A percentile compares a stretch with the other conserved stretches of the same genome.
These are phyloP conservation scores for Trichogramma pretiosum DNA, from an alignment of 1,140 invertebrate species.

Conservation along the genomic window DNA sequence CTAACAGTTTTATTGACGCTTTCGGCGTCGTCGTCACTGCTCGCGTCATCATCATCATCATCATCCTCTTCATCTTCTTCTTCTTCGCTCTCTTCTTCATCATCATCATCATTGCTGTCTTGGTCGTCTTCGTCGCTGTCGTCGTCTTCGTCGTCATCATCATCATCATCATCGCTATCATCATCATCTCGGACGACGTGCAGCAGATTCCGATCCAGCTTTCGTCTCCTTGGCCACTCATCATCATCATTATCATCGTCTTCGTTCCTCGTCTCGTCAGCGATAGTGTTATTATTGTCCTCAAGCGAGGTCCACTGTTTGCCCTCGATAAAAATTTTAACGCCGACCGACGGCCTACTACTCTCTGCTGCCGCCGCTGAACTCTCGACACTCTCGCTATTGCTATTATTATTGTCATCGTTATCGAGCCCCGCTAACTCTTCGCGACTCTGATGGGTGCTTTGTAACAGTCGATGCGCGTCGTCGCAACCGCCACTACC, in stretches of 20 bases:
- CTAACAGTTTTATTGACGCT: not conserved
- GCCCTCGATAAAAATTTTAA: constrained; percentile 8
- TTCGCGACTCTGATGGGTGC: constrained; percentile 21
- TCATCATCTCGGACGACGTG: constrained; percentile 3
- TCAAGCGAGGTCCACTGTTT: constrained; percentile 1
- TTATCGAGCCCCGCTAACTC: constrained; percentile 16
- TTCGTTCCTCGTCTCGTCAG: not conserved
- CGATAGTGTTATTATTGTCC: constrained; percentile 6
- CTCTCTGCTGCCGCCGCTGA: no score
- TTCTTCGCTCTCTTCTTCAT: not conserved
- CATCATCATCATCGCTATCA: not conserved
- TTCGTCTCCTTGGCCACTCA: no score
- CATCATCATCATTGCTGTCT: constrained; percentile 3
- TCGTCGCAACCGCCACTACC: no score
- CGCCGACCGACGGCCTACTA: not conserved
- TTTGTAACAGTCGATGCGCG: constrained; percentile 22
- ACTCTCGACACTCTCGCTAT: not conserved
- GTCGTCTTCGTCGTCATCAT: not conserved
- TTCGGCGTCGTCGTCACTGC: not conserved
- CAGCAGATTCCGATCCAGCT: no score
- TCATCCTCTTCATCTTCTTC: not conserved
- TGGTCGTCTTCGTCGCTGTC: not conserved
- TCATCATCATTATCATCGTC: not conserved
- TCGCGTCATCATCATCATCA: not conserved
- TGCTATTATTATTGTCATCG: constrained; percentile 13